Percentiles rank a stretch among this genome's conserved stretches.
phyloP scores from a whole-genome alignment of 2,888 invertebrate genomes.

The Dolomedes plantarius region DNA sequence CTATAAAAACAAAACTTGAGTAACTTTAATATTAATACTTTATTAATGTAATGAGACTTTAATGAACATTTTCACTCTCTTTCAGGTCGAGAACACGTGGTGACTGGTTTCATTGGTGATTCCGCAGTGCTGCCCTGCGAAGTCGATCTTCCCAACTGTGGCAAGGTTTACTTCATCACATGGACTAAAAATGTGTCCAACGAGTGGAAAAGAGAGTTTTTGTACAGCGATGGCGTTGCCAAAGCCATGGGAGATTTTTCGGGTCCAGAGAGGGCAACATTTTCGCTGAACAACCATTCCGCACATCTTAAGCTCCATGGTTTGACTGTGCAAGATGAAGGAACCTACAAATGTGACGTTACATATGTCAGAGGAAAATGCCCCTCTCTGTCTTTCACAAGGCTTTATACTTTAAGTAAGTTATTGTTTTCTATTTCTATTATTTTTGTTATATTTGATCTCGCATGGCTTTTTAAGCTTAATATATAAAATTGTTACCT shows the following conservation, averaged over 20 bases:
- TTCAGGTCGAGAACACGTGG: slow-evolving; percentile 69
- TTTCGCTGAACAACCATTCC: slow-evolving; percentile 62
- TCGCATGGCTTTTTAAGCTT: no score
- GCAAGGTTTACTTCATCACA: slow-evolving; percentile 88
- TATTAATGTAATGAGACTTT: no score
- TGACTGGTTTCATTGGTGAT: slow-evolving; percentile 68
- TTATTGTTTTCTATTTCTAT: background rate
- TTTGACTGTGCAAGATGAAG: slow-evolving; percentile 79
- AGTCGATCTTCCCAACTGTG: slow-evolving; percentile 83
- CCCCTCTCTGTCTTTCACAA: slow-evolving; percentile 74
- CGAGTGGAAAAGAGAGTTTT: slow-evolving; percentile 73
- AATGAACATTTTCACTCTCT: no score
- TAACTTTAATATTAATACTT: no score
- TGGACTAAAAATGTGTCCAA: slow-evolving; percentile 79
- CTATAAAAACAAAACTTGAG: no score
- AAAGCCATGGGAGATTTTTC: slow-evolving; percentile 73
- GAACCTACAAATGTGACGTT: slow-evolving; percentile 86
- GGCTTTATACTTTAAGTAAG: slow-evolving; percentile 72
- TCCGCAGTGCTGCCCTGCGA: slow-evolving; percentile 83
- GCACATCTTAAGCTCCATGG: slow-evolving; percentile 64
- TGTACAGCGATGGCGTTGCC: slow-evolving; percentile 73
- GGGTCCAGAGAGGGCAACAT: slow-evolving; percentile 55
- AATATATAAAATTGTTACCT: no score
- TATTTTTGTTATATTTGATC: background rate
- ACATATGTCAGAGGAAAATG: slow-evolving; percentile 74